phyloP scores from a whole-genome alignment of 2,888 invertebrate genomes.

The Calameuta filiformis region DNA sequence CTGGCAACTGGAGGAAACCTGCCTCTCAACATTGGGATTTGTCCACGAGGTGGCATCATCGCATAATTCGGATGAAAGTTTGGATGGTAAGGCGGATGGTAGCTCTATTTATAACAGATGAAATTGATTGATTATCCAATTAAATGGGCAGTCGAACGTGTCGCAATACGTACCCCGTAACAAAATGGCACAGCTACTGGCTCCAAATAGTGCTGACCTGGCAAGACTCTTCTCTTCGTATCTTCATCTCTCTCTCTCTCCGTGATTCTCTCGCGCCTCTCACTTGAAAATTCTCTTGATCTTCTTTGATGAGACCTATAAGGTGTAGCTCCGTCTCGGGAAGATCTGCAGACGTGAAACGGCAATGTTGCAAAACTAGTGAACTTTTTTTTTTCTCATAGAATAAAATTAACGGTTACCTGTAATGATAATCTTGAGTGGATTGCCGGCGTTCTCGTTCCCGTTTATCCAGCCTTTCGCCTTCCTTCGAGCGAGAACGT shows the following conservation, averaged over 20 bases:
- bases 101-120: no score
- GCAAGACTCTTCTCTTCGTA: slow-evolving; percentile 15
- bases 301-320: slow-evolving; percentile 29
- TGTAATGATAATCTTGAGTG: no score
- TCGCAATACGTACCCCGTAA: slow-evolving; percentile 32
- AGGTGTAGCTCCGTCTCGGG: neutral
- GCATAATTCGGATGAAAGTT: slow-evolving; percentile 27
- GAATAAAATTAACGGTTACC: no score
- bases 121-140: no score
- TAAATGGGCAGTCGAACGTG: no score
- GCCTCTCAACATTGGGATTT: slow-evolving; percentile 33
- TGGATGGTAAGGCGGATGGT: no score
- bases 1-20: slow-evolving; percentile 29
- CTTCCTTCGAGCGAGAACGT: no score
- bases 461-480: no score
- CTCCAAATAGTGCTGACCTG: slow-evolving; percentile 33
- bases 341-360: no score
- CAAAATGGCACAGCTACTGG: slow-evolving; percentile 43
- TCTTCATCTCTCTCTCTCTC: neutral
- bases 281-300: slow-evolving; percentile 31
- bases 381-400: no score
- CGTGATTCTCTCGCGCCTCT: slow-evolving; percentile 24
- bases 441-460: no score
- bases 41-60: slow-evolving; percentile 41
- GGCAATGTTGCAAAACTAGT: no score